Base-by-base conservation (phyloP, 2,797 vertebrate genomes). In the Atherinosoma microstoma region DNA sequence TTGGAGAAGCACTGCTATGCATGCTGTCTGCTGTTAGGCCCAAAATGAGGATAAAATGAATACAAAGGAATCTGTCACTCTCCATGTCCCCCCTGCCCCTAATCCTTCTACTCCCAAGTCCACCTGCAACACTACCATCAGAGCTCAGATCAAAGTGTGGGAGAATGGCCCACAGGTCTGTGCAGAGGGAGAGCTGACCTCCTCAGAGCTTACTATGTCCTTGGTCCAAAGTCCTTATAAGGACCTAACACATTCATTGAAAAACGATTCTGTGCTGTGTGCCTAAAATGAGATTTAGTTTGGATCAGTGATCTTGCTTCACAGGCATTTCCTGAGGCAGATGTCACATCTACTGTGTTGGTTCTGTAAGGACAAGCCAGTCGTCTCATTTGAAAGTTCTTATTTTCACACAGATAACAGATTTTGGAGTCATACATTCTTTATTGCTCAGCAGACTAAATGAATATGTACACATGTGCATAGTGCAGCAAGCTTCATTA, bases 31-130 rank as follows among this genome's bases (percentile, higher is more conserved):
- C 62, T 29, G 68, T 77, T 68, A 75, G 83, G 67, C 67, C 78
- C 58, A 61, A 85, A 86, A 86, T 78, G 71, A 84, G 84, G 83
- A 89, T 87, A 67, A 89, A 82, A 84, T 6, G 29, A 79, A 79
- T 57, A 91, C 86, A 93, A 89, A 92, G 73, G 78, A 75, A 88
- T 79, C 83, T 64, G 84, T 72, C 88, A 67, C 76, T 87, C 84
- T 80, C 79, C 20, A 53, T 80, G 80, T 80, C 88, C 88, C 89
- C 72, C 58, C 78, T 78, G 80, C 84, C 82, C 79, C 85, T 93
- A 93, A 93, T 94, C 94, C 89, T 32, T 61, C 64, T 84, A 90
- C 92, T 91, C 87, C 78, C 76, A 87, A 94, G 91, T 80, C 76
- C 62, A 62, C 77, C 81, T 71, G 79, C 85, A 69, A 57, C 79